Conservation (phyloP, 2,113 vertebrate species). For the Chaetura pelagica region DNA sequence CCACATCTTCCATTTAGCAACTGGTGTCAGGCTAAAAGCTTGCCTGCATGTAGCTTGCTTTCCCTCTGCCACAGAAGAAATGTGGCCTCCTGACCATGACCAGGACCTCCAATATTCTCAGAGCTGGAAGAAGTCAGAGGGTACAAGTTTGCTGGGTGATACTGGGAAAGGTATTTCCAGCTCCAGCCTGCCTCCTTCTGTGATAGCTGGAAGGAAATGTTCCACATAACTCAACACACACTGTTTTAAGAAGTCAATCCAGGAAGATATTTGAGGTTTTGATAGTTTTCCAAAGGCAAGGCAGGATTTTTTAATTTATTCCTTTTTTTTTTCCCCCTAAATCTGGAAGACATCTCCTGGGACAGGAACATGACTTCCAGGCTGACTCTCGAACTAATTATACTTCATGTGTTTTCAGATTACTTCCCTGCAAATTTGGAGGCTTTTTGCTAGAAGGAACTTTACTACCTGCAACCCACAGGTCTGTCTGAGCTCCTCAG, state of each 20-base stretch:
- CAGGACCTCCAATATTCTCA: background rate
- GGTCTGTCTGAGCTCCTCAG: background rate
- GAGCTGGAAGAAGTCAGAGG: background rate
- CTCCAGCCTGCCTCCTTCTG: slow-evolving; percentile 6
- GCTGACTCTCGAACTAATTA: background rate
- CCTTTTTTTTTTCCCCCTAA: background rate
- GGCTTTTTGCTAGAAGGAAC: background rate
- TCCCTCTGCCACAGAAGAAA: background rate
- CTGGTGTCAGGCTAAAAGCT: background rate
- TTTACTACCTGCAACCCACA: background rate
- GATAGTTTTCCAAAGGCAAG: slow-evolving; percentile 28
- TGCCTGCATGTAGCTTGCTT: background rate
- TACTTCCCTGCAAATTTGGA: background rate
- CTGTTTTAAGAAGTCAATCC: background rate
- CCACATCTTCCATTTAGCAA: slow-evolving; percentile 12
- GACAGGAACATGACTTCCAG: background rate
- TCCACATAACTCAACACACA: slow-evolving; percentile 3
- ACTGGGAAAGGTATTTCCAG: background rate
- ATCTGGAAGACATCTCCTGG: background rate
- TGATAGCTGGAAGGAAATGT: background rate
- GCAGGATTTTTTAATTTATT: background rate
- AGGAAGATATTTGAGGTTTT: slow-evolving; percentile 13
- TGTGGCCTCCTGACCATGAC: background rate
- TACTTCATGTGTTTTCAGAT: background rate
- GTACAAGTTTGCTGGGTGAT: background rate